phyloP scores from a whole-genome alignment of 2,113 vertebrate species.

The Phrynosoma platyrhinos region DNA sequence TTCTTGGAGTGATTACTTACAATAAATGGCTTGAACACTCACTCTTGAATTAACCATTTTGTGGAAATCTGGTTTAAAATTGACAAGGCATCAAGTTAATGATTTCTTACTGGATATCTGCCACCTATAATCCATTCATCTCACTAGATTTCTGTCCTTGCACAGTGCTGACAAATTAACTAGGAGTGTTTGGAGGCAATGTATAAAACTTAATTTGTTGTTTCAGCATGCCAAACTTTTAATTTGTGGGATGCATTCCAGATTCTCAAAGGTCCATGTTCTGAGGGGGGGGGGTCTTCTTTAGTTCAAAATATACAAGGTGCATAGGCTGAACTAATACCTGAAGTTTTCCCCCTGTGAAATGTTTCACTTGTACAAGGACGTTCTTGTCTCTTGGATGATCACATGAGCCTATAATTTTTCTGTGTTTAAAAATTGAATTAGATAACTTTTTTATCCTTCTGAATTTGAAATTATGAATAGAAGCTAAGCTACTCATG shows the following conservation, averaged over 20 bases:
- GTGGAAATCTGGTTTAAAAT: not conserved
- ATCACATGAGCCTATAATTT: not conserved
- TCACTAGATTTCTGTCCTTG: not conserved
- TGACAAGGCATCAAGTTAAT: not conserved
- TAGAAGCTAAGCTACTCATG: no score
- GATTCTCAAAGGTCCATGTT: not conserved
- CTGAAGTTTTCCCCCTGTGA: not conserved
- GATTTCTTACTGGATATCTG: not conserved
- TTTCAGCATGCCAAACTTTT: not conserved
- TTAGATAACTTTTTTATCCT: no score
- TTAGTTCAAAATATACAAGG: not conserved
- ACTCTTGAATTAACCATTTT: not conserved
- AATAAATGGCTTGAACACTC: constrained; percentile 9
- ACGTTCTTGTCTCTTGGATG: not conserved
- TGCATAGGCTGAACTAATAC: not conserved
- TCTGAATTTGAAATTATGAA: no score
- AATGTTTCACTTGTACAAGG: not conserved
- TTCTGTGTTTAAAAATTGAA: not conserved
- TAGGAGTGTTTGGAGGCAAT: not conserved
- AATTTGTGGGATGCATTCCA: not conserved
- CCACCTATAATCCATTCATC: not conserved
- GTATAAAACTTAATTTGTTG: not conserved
- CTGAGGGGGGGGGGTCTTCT: not conserved
- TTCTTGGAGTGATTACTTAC: not conserved
- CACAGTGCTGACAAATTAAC: not conserved